These are phyloP conservation scores for Acanthosepion lycidas DNA, from an alignment of 2,888 invertebrate genomes.

Conservation along the genomic window DNA sequence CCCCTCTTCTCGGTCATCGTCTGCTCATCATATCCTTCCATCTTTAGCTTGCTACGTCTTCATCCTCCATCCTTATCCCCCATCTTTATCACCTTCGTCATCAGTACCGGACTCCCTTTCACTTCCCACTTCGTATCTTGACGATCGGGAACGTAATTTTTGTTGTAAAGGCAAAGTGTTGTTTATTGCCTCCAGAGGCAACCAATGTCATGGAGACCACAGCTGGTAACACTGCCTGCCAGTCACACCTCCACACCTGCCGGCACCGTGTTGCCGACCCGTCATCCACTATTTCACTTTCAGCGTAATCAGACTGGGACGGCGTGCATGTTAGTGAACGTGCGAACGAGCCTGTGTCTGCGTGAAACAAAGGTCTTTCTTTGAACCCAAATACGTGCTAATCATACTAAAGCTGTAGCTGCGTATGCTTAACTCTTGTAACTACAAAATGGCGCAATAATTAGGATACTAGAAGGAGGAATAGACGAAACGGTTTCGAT, in stretches of 20 bases:
- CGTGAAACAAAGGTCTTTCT: not conserved
- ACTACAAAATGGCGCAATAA: no score
- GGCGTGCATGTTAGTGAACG: not conserved
- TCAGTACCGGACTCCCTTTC: not conserved
- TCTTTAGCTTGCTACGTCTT: not conserved
- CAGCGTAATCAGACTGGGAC: not conserved
- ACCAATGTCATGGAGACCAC: not conserved
- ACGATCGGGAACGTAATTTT: not conserved
- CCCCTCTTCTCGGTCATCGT: no score
- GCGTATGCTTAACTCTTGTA: no score
- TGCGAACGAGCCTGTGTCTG: not conserved
- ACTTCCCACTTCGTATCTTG: not conserved
- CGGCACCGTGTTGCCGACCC: not conserved
- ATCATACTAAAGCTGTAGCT: no score
- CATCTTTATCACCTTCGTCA: not conserved
- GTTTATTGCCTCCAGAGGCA: constrained; percentile 18
- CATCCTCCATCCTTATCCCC: not conserved
- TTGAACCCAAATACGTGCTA: no score
- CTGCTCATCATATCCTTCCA: no score
- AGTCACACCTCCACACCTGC: constrained; percentile 11
- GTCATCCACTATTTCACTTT: not conserved
- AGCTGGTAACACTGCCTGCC: constrained; percentile 9
- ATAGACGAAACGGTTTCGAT: no score
- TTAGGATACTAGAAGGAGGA: no score
- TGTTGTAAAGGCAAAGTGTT: constrained; percentile 4